phyloP scores from a whole-genome alignment of 2,888 invertebrate genomes.

The Lasius platythorax region DNA sequence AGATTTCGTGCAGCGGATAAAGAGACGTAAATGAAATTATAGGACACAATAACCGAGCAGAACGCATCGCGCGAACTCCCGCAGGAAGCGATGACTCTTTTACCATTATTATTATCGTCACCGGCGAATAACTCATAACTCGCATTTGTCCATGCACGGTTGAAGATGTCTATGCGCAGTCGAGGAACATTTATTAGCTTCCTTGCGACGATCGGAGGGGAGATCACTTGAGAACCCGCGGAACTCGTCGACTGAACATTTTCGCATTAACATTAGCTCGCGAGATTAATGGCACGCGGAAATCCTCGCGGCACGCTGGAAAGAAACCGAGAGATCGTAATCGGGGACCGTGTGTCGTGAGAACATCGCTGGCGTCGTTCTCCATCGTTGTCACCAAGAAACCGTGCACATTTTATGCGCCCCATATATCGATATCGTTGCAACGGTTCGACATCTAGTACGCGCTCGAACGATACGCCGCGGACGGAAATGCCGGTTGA shows the following conservation, averaged over 20 bases:
- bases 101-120: background rate
- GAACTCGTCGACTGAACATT: conserved; percentile 35
- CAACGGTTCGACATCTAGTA: conserved; percentile 66
- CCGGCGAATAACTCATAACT: conserved; percentile 24
- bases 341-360: conserved; percentile 67
- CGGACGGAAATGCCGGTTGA: conserved; percentile 56
- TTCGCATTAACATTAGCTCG: conserved; percentile 49
- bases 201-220: conserved; percentile 21
- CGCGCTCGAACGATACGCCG: conserved; percentile 66
- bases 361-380: conserved; percentile 65
- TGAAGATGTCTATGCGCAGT: background rate
- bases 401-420: conserved; percentile 68
- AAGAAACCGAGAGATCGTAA: conserved; percentile 60
- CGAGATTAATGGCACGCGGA: conserved; percentile 55
- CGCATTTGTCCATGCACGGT: conserved; percentile 22
- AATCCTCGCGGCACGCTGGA: conserved; percentile 42
- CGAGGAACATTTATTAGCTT: conserved; percentile 36
- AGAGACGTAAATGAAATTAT: conserved; percentile 22
- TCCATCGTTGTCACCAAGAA: conserved; percentile 70
- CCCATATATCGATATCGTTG: conserved; percentile 63
- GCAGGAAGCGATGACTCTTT: conserved; percentile 12
- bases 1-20: background rate
- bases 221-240: conserved; percentile 10
- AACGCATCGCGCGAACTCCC: conserved; percentile 10
- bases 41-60: conserved; percentile 7